Conservation (phyloP, 2,888 invertebrate species). For the Epsilonema sp. region DNA sequence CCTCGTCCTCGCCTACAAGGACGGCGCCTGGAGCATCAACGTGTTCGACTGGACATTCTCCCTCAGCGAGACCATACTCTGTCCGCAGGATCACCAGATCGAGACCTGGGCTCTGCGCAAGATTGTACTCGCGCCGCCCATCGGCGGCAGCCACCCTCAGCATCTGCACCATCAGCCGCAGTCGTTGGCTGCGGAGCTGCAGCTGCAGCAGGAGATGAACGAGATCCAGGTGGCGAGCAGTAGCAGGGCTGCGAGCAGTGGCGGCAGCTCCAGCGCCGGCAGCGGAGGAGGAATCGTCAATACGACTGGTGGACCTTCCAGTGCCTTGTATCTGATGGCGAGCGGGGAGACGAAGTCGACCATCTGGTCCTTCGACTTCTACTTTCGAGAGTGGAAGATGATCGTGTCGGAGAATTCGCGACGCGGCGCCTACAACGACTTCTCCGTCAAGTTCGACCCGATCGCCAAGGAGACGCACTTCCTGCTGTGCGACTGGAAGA, state of each 20-base stretch:
- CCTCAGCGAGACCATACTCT: conserved; percentile 3
- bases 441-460: conserved; percentile 7
- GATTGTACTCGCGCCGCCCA: neutral
- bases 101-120: conserved; percentile 10
- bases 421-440: conserved; percentile 10
- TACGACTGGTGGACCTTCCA: neutral
- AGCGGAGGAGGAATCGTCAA: neutral
- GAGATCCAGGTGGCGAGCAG: no score
- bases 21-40: conserved; percentile 7
- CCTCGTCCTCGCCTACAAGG: conserved; percentile 7
- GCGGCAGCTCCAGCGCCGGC: neutral
- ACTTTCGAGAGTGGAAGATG: conserved; percentile 7
- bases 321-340: conserved; percentile 12
- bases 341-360: conserved; percentile 12
- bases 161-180: no score
- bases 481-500: conserved; percentile 14
- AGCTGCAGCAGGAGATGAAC: neutral
- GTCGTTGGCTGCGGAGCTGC: no score
- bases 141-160: neutral
- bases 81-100: conserved; percentile 7
- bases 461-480: conserved; percentile 8
- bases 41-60: conserved; percentile 4
- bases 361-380: conserved; percentile 13
- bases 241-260: neutral
- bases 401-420: conserved; percentile 7